A percentile compares a stretch with the other conserved stretches of the same genome.
Evolutionary conservation across 2,113 vertebrate species (phyloP).

Genomic region (Aptenodytes patagonicus): DNA sequence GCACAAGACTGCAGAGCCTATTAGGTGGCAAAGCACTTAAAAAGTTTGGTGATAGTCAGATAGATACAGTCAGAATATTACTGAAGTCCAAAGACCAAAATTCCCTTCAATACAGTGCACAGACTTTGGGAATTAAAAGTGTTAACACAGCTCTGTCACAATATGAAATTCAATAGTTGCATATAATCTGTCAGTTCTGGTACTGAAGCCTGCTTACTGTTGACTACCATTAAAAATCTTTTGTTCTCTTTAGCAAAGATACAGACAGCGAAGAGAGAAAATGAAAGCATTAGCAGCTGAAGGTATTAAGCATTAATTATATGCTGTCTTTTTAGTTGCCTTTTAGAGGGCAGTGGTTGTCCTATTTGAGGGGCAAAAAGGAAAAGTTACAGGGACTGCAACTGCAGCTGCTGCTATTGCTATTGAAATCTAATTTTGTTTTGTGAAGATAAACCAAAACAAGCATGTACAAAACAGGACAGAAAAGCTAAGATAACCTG

Average conservation of each 20-base stretch:
- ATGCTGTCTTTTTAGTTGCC: neutral
- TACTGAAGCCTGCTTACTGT: constrained; percentile 4
- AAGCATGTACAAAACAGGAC: neutral
- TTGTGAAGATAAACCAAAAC: neutral
- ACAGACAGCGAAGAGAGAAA: neutral
- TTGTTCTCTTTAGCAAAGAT: constrained; percentile 37
- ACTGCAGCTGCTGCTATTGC: neutral
- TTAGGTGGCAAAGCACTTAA: neutral
- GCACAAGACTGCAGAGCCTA: neutral
- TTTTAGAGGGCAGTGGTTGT: neutral
- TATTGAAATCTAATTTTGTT: neutral
- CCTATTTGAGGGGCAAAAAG: neutral
- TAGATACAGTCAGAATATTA: neutral
- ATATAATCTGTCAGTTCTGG: neutral
- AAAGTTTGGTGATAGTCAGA: neutral
- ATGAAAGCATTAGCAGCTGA: neutral
- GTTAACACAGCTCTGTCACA: constrained; percentile 12
- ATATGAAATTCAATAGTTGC: constrained; percentile 3
- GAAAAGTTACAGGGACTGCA: neutral
- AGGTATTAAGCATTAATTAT: neutral
- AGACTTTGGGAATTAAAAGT: neutral
- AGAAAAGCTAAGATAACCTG: neutral
- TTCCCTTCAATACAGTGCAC: neutral
- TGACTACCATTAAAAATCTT: neutral
- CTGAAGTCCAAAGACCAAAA: neutral